Evolutionary conservation across 2,113 vertebrate genomes (phyloP), one percentile per base, ranked within the genome.

Genomic region (Cricetomys ansorgei): DNA sequence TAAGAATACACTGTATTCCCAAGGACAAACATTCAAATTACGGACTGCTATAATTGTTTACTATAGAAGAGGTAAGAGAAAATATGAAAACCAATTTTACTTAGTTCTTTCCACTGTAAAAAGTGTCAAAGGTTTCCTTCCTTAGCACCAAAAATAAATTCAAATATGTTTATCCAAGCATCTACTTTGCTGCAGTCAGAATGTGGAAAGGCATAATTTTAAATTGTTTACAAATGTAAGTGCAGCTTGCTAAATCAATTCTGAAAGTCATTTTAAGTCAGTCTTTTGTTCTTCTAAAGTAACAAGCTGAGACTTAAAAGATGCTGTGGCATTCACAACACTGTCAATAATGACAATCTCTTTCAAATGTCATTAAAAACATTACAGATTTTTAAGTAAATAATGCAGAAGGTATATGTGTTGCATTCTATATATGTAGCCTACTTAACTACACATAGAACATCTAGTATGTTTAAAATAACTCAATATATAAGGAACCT

Each of bases 121-220:
- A 89, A 94, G 40, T 94, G n/a, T 95, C 91, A 92, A 91, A 95
- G n/a, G 86, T 55, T 96, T 96, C 55, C 91, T 79, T 96, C 40
- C 55, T 96, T 91, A 94, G 57, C 72, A 96, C 88, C 87, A 90
- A 97, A 95, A 55, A 96, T 79, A 97, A 90, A 96, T 45, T 83
- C 72, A 97, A 97, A 95, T 86, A 64, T 48, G 89, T 86, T 92
- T 94, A 95, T 95, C 87, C 77, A 43, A 96, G 77, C 80, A 94
- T 94, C 93, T 88, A 96, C 62, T 98, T 97, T 98, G 97, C 97
- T 97, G 97, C 96, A 97, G 75, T 97, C 98, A 98, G 97, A 98
- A 98, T 96, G 96, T 95, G 97, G 97, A 98, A 97, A 95, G 97
- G 96, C 96, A 69, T 77, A 96, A 94, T 95, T 95, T 96, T 89